Percentiles rank a stretch among this genome's conserved stretches.
Conservation (phyloP, 2,797 vertebrate species). For the Muscicapa striata region DNA sequence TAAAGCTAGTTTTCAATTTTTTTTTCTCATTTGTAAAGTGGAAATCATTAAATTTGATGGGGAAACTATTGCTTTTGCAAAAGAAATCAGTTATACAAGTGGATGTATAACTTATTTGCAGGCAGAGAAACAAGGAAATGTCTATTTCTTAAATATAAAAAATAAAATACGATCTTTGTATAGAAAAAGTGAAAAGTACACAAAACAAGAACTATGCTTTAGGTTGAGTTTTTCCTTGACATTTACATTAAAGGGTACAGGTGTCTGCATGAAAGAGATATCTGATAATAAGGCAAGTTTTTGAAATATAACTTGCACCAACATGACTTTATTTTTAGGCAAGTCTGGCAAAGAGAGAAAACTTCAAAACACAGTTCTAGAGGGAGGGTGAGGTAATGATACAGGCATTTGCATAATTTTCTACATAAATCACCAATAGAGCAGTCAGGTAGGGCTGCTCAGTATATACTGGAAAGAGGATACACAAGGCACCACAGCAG, state of each 20-base stretch:
- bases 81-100: not conserved
- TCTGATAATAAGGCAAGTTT: not conserved
- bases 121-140: not conserved
- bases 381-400: not conserved
- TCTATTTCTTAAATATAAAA: not conserved
- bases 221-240: not conserved
- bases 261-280: not conserved
- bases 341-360: not conserved
- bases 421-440: not conserved
- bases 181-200: not conserved
- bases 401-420: not conserved
- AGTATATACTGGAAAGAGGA: not conserved
- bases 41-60: constrained; percentile 1
- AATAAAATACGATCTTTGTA: not conserved
- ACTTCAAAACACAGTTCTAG: not conserved
- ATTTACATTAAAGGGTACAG: not conserved
- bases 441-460: not conserved
- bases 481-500: not conserved
- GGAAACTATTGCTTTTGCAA: constrained; percentile 48
- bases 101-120: not conserved
- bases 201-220: not conserved
- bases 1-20: constrained; percentile 53
- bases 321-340: not conserved
- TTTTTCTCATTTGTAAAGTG: constrained; percentile 55
- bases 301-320: not conserved